phyloP scores from a whole-genome alignment of 2,888 invertebrate species.

The Leptinotarsa rubiginosa region DNA sequence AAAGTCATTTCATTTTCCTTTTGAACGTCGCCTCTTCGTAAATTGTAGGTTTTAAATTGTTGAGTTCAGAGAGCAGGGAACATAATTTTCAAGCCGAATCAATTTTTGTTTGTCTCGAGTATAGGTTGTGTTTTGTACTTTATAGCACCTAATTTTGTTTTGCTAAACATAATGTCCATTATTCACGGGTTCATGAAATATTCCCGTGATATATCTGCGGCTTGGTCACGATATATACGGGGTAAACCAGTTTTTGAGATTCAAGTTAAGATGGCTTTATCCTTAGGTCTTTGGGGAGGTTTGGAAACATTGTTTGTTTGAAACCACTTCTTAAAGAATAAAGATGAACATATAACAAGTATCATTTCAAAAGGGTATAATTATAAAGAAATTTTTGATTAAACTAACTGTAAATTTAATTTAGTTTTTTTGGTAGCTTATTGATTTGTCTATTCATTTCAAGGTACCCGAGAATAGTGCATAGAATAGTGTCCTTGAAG shows the following conservation, averaged over 20 bases:
- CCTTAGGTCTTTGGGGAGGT: neutral
- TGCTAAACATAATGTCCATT: constrained; percentile 47
- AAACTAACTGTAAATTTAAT: too few species aligned
- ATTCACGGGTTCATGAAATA: constrained; percentile 48
- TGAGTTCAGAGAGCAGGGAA: constrained; percentile 46
- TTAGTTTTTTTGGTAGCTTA: too few species aligned
- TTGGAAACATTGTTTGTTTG: neutral
- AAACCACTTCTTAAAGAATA: too few species aligned
- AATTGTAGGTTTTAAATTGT: constrained; percentile 46
- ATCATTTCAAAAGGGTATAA: too few species aligned
- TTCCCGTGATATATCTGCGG: constrained; percentile 22
- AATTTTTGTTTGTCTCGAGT: constrained; percentile 49
- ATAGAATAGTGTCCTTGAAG: too few species aligned
- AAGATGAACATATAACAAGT: too few species aligned
- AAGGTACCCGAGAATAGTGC: too few species aligned
- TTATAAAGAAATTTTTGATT: too few species aligned
- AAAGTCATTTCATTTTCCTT: constrained; percentile 45
- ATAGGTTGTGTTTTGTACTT: constrained; percentile 42
- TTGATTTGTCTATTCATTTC: too few species aligned
- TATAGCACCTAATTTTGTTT: constrained; percentile 48
- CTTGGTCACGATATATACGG: constrained; percentile 8
- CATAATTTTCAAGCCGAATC: constrained; percentile 47
- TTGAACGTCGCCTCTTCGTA: constrained; percentile 35
- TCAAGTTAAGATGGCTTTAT: neutral
- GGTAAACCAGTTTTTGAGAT: neutral